Evolutionary conservation across 2,113 vertebrate genomes (phyloP).

Genomic region (Ceyx cyanopectus): DNA sequence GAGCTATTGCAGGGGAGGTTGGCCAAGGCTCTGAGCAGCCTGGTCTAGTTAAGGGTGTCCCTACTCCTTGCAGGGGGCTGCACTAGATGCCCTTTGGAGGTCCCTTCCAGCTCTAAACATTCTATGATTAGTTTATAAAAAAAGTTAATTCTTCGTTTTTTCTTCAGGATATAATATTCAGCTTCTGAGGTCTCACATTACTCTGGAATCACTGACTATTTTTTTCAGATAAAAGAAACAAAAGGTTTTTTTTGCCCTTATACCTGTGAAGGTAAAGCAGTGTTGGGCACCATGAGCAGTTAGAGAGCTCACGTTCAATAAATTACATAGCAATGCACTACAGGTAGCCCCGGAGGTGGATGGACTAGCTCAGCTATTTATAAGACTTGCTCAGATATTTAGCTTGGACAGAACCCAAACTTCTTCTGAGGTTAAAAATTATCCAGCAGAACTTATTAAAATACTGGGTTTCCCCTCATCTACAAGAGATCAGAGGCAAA

Average conservation of each 20-base stretch:
- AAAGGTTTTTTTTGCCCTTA: background rate
- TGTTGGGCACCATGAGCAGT: background rate
- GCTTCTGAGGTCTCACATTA: background rate
- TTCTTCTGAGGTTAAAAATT: background rate
- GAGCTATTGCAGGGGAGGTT: too few species aligned
- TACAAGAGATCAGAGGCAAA: background rate
- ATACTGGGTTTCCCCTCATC: background rate
- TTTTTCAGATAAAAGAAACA: background rate
- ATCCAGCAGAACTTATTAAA: background rate
- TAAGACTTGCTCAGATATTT: slow-evolving; percentile 11
- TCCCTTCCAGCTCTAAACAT: too few species aligned
- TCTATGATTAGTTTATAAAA: too few species aligned
- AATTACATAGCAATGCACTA: background rate
- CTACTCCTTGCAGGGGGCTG: too few species aligned
- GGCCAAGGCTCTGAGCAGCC: too few species aligned
- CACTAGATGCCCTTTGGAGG: too few species aligned
- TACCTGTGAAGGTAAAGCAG: background rate
- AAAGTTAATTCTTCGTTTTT: background rate
- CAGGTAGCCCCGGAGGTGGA: background rate
- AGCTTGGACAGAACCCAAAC: background rate
- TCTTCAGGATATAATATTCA: background rate
- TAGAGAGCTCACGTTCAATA: background rate
- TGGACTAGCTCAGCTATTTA: background rate
- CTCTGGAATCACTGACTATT: background rate
- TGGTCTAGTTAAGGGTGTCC: too few species aligned